Percentiles rank a stretch among this genome's conserved stretches.
phyloP scores from a whole-genome alignment of 1,140 invertebrate species.

The Oreohelix idahoensis region DNA sequence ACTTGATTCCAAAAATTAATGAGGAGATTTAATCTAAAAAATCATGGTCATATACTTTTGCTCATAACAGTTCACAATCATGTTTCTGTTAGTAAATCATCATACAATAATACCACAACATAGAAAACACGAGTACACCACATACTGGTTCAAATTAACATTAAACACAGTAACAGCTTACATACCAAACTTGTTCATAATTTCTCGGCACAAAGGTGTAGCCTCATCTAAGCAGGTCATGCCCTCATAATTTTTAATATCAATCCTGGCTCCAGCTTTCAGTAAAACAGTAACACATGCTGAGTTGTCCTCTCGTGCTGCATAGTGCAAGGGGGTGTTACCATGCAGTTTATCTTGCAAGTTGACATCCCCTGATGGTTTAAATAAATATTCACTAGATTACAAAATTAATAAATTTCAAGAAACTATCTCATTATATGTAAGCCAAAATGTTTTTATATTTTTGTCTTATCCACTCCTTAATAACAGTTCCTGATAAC shows the following conservation, averaged over 20 bases:
- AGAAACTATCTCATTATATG: too few relatives aligned
- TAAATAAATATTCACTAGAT: neutral
- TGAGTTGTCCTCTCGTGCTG: slow-evolving; percentile 34
- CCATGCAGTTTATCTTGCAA: slow-evolving; percentile 22
- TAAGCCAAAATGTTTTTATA: too few relatives aligned
- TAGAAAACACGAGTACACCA: neutral
- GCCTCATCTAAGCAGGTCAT: slow-evolving; percentile 29
- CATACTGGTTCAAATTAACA: neutral
- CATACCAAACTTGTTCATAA: slow-evolving; percentile 16
- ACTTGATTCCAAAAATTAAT: too few relatives aligned
- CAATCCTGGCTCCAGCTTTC: slow-evolving; percentile 28
- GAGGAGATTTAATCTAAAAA: too few relatives aligned
- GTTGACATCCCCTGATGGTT: slow-evolving; percentile 30
- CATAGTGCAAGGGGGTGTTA: slow-evolving; percentile 31
- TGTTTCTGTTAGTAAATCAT: neutral
- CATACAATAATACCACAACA: neutral
- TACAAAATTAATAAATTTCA: too few relatives aligned
- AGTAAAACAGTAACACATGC: slow-evolving; percentile 34
- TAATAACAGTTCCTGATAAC: too few relatives aligned
- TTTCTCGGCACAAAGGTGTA: slow-evolving; percentile 21
- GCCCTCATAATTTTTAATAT: slow-evolving; percentile 22
- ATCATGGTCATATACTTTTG: too few relatives aligned
- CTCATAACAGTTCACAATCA: too few relatives aligned
- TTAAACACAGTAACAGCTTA: neutral
- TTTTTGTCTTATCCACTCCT: too few relatives aligned